These are phyloP conservation scores for Acanthiza pusilla DNA, from an alignment of 2,797 vertebrate genomes.

Conservation along the genomic window DNA sequence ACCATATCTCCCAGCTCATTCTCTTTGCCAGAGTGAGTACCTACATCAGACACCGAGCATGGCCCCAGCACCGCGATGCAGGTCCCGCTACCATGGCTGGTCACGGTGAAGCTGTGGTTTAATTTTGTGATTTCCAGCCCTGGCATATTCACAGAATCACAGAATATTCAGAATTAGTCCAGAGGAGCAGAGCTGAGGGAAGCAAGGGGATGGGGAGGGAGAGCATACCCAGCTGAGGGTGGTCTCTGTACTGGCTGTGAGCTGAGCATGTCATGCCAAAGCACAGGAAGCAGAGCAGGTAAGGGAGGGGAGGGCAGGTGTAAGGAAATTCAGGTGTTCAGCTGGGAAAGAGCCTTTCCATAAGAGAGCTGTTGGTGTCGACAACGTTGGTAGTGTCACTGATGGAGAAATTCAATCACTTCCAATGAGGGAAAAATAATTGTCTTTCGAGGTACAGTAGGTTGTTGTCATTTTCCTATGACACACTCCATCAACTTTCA, in stretches of 20 bases:
- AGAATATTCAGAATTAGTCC: not conserved
- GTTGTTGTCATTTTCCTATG: conserved; percentile 61
- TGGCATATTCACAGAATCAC: not conserved
- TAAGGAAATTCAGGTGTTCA: not conserved
- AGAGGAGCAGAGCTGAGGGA: not conserved
- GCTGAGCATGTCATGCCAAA: not conserved
- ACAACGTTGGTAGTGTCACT: not conserved
- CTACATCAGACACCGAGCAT: rapidly evolving
- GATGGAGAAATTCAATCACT: conserved; percentile 64
- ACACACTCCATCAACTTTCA: conserved; percentile 68
- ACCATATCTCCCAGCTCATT: not conserved
- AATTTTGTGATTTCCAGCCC: not conserved
- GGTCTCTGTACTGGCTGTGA: not conserved
- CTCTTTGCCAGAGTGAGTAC: not conserved
- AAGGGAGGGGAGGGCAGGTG: not conserved
- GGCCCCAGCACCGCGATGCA: rapidly evolving
- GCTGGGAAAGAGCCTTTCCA: not conserved
- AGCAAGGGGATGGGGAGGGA: not conserved
- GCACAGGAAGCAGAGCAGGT: not conserved
- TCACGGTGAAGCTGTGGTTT: not conserved
- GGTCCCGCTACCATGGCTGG: not conserved
- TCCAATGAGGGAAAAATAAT: conserved; percentile 67
- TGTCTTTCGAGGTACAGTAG: conserved; percentile 55
- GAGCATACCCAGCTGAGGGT: rapidly evolving
- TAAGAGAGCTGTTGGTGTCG: conserved; percentile 21